Conservation (phyloP, 1,140 invertebrate genomes). For the Propsilocerus akamusi region DNA sequence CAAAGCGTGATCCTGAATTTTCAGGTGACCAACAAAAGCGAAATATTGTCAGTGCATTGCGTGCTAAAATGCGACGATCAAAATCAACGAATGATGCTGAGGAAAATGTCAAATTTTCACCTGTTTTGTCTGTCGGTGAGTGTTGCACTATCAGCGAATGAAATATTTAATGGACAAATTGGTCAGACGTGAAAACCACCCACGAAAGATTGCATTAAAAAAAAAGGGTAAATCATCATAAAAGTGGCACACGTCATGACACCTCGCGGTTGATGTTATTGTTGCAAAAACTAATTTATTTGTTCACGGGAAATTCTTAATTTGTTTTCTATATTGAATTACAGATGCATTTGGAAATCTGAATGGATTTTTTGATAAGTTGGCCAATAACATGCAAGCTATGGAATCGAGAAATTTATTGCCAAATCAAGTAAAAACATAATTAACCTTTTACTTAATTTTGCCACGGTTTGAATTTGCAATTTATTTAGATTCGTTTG, state of each 20-base stretch:
- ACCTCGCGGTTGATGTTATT: no score
- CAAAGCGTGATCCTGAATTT: neutral
- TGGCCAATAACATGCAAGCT: neutral
- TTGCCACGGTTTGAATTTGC: neutral
- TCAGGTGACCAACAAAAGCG: neutral
- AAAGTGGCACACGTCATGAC: no score
- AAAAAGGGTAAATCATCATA: no score
- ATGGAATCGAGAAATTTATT: neutral
- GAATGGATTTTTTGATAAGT: slow-evolving; percentile 2
- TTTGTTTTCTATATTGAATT: no score
- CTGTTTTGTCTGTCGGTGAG: neutral
- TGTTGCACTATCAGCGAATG: no score
- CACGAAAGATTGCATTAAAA: no score
- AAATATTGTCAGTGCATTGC: neutral
- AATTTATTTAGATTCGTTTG: neutral
- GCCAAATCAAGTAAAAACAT: no score
- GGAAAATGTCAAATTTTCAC: neutral
- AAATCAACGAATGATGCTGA: neutral
- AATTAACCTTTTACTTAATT: no score
- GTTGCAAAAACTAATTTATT: no score
- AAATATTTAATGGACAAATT: no score
- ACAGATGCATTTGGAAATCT: neutral
- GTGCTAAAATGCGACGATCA: neutral
- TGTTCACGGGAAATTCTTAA: no score
- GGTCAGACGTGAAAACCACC: no score